phyloP scores from a whole-genome alignment of 1,140 invertebrate genomes.

The Epicauta chinensis region DNA sequence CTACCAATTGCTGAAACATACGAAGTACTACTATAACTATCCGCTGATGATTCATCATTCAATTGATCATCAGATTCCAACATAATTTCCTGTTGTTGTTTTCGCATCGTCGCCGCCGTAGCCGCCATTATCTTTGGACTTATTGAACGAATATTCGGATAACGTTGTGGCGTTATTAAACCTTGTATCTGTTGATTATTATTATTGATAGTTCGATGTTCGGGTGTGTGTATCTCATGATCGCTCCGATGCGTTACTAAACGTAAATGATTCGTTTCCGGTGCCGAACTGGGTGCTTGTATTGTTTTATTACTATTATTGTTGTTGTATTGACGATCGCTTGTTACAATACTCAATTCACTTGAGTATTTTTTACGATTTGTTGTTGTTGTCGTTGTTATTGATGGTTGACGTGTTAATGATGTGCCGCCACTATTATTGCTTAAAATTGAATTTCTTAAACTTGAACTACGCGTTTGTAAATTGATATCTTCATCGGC shows the following conservation, averaged over 20 bases:
- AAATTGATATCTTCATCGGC: conserved; percentile 77
- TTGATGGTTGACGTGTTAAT: conserved; percentile 45
- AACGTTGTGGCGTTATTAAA: conserved; percentile 37
- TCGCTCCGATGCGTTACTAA: conserved; percentile 52
- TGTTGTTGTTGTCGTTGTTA: conserved; percentile 31
- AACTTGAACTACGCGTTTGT: conserved; percentile 54
- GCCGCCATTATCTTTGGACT: conserved; percentile 31
- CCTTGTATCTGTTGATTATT: conserved; percentile 24
- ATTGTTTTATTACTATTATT: conserved; percentile 7
- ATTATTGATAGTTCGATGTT: conserved; percentile 41
- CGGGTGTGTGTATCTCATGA: conserved; percentile 54
- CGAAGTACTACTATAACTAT: conserved; percentile 76
- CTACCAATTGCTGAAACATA: conserved; percentile 90
- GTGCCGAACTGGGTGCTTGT: conserved; percentile 28
- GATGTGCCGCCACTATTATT: conserved; percentile 40
- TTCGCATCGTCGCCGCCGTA: not conserved
- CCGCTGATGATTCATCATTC: conserved; percentile 51
- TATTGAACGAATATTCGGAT: conserved; percentile 26
- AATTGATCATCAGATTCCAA: conserved; percentile 3
- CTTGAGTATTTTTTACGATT: conserved; percentile 44
- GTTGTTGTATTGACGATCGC: conserved; percentile 24
- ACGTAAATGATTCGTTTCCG: conserved; percentile 29
- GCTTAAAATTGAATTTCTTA: conserved; percentile 54
- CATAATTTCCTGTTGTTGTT: not conserved
- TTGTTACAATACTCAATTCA: conserved; percentile 46